phyloP scores from a whole-genome alignment of 2,888 invertebrate species.

The Scrobipalpa atriplicella region DNA sequence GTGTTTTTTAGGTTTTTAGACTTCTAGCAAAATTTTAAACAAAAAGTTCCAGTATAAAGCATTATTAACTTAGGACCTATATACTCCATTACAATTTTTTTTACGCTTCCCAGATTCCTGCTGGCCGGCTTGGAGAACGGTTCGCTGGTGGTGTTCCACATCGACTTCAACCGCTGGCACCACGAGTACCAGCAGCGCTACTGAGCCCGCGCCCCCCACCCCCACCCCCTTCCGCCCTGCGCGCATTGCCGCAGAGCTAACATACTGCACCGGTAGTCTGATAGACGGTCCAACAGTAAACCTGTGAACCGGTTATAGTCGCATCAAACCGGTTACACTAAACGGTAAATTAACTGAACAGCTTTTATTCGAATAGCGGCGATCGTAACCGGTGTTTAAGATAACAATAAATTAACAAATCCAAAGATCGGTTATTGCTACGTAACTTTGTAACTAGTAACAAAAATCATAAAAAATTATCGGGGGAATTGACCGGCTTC shows the following conservation, averaged over 20 bases:
- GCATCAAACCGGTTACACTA: neutral
- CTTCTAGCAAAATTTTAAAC: no score
- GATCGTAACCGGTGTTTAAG: no score
- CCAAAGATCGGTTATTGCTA: neutral
- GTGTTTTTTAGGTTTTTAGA: no score
- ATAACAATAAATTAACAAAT: neutral
- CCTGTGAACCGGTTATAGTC: neutral
- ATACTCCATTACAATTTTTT: neutral
- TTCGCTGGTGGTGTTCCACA: slow-evolving; percentile 99
- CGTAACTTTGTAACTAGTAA: neutral
- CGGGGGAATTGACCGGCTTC: slow-evolving; percentile 4
- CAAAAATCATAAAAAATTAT: no score
- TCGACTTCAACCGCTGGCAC: slow-evolving; percentile 99
- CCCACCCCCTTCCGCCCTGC: slow-evolving; percentile 33
- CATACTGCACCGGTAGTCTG: neutral
- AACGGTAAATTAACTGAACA: neutral
- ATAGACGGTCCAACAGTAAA: neutral
- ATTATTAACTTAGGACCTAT: neutral
- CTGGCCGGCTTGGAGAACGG: slow-evolving; percentile 98
- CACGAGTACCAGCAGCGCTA: slow-evolving; percentile 98
- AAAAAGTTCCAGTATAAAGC: no score
- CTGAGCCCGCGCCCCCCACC: slow-evolving; percentile 69
- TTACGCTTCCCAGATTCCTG: slow-evolving; percentile 90
- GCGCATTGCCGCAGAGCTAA: slow-evolving; percentile 20
- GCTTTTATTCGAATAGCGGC: no score